These are phyloP conservation scores for Stenurella melanura DNA, from an alignment of 2,888 invertebrate species.

Conservation along the genomic window DNA sequence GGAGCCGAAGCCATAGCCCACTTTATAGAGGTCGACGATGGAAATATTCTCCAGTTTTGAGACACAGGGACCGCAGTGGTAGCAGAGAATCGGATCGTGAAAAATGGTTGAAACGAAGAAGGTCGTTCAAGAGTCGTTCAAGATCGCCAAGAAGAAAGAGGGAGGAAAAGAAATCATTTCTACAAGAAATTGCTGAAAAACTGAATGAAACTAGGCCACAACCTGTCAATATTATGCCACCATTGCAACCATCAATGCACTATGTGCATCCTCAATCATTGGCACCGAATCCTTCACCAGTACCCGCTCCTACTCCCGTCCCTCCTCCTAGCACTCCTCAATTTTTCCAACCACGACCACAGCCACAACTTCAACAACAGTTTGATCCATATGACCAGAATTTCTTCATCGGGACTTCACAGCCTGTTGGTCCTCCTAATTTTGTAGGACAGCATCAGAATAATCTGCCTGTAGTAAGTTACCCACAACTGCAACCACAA, in stretches of 20 bases:
- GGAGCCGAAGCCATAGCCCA: conserved; percentile 46
- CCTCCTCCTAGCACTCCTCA: conserved; percentile 49
- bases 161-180: conserved; percentile 65
- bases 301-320: conserved; percentile 53
- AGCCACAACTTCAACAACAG: conserved; percentile 35
- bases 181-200: conserved; percentile 70
- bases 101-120: conserved; percentile 29
- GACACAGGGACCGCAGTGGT: conserved; percentile 6
- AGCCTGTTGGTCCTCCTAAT: neutral
- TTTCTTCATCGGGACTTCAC: conserved; percentile 66
- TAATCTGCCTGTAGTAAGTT: neutral
- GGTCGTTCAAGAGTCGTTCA: conserved; percentile 51
- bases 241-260: conserved; percentile 22
- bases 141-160: conserved; percentile 45
- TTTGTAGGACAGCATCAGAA: conserved; percentile 23
- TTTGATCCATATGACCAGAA: conserved; percentile 66
- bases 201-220: conserved; percentile 58
- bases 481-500: neutral
- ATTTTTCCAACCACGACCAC: conserved; percentile 29
- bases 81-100: conserved; percentile 22
- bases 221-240: conserved; percentile 25
- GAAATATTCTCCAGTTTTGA: conserved; percentile 22
- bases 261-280: conserved; percentile 11
- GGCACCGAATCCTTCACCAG: neutral
- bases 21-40: conserved; percentile 40